Evolutionary conservation across 2,888 invertebrate species (phyloP).

Genomic region (Oscheius onirici): DNA sequence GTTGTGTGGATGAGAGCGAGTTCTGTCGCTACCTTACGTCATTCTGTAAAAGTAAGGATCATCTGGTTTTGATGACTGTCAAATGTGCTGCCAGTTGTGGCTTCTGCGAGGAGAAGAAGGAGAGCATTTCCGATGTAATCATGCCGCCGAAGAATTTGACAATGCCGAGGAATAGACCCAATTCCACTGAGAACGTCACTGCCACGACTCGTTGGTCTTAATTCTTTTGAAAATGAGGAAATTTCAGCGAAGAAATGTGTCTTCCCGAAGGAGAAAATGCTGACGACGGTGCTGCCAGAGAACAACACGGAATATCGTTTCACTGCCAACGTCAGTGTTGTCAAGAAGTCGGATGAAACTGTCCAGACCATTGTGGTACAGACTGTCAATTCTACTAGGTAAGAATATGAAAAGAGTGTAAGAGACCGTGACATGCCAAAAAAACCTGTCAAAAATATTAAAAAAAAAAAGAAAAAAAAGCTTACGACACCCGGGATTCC

Average conservation of each 20-base stretch:
- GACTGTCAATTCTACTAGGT: conserved; percentile 8
- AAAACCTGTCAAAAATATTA: too few species aligned
- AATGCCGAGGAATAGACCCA: neutral
- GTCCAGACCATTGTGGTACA: conserved; percentile 17
- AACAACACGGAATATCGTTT: conserved; percentile 14
- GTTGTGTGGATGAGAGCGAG: conserved; percentile 20
- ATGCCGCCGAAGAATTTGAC: neutral
- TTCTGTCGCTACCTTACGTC: conserved; percentile 20
- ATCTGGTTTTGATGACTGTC: conserved; percentile 48
- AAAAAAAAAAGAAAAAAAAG: too few species aligned
- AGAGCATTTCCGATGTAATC: neutral
- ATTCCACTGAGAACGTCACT: neutral
- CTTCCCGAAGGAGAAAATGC: conserved; percentile 44
- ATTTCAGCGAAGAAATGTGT: conserved; percentile 42
- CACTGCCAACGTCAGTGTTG: conserved; percentile 14
- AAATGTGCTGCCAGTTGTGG: conserved; percentile 69
- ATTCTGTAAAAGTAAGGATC: conserved; percentile 12
- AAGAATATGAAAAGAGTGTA: neutral
- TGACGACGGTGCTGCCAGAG: conserved; percentile 11
- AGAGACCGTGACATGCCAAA: too few species aligned
- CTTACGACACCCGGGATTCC: too few species aligned
- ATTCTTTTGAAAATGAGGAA: neutral
- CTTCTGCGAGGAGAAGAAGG: neutral
- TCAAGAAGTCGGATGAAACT: conserved; percentile 7
- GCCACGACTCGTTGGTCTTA: neutral